Evolutionary conservation across 2,888 invertebrate species (phyloP), one percentile per base, ranked within the genome.

Genomic region (Drosophila mayaguana): DNA sequence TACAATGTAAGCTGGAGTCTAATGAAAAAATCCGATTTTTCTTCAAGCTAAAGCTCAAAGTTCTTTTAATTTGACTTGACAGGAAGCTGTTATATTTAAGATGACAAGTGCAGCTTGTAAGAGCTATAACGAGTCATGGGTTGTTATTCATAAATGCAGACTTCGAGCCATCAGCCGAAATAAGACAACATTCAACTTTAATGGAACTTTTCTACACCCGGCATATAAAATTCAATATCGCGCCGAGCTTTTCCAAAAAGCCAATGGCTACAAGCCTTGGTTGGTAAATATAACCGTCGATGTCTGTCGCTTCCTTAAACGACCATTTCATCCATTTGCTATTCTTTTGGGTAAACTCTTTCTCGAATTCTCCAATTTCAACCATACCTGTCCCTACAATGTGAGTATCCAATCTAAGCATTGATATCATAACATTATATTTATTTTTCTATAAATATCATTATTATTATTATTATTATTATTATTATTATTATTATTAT

Each of bases 191-290:
- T 50, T 80, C 0, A 80, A 80, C 20, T n/a, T 75, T 0, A 64
- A 71, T 18, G 56, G 2, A 3, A 69, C 72, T 2, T 3, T 80
- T 0, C 11, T 72, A 1, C 18, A 78, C 43, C 61, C 68, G 0
- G 65, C 59, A 0, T 9, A 46, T 1, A 16, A 50, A 0, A 54
- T 84, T 2, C n/a, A 0, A 25, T 6, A 51, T 3, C 18, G 55
- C 22, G 42, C 20, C 11, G 25, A 57, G 16, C 1, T 79, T 0
- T 53, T 69, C 1, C 66, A 77, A 9, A 69, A 63, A 16, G 75
- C 57, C 0, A 86, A 51, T n/a, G 79, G 75, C 3, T 83, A 72
- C n/a, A 73, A 77, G 20, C 77, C 77, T 0, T 83, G 76, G 65
- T 8, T 82, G 0, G 9, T 61, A 2, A 53, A 72, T 1, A 0